Evolutionary conservation across 53 echinoderm and acorn worm genomes (phyloP).

Genomic region (Henricia sp.): DNA sequence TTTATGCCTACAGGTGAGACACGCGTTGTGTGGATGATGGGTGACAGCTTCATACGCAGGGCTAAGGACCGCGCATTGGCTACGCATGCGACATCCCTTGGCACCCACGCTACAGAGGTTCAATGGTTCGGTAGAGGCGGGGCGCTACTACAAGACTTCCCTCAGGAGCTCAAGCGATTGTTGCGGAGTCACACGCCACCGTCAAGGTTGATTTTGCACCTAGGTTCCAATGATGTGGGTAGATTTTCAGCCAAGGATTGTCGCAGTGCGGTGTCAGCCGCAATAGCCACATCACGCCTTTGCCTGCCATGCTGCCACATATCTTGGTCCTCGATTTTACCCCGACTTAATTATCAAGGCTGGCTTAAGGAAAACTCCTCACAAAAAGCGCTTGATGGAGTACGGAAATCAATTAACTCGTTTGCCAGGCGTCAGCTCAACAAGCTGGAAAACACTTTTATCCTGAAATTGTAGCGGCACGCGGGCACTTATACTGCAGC

Average conservation of each 20-base stretch:
- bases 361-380: constrained; percentile 4
- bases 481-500: neutral
- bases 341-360: neutral
- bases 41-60: neutral
- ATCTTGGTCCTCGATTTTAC: constrained; percentile 7
- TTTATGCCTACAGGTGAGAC: neutral
- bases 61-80: neutral
- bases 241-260: constrained; percentile 1
- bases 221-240: constrained; percentile 46
- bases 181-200: constrained; percentile 1
- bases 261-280: neutral
- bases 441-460: constrained; percentile 2
- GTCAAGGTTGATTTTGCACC: constrained; percentile 13
- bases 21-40: neutral
- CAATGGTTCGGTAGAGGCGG: constrained; percentile 47
- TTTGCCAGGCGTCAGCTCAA: neutral
- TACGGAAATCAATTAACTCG: neutral
- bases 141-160: constrained; percentile 25
- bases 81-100: neutral
- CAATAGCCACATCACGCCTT: neutral
- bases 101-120: constrained; percentile 18
- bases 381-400: neutral
- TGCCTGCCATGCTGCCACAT: constrained; percentile 4
- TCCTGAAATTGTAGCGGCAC: neutral
- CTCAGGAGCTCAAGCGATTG: neutral